These are phyloP conservation scores for Acrocephalus kingi DNA, from an alignment of 2,113 vertebrate genomes.

Conservation along the genomic window DNA sequence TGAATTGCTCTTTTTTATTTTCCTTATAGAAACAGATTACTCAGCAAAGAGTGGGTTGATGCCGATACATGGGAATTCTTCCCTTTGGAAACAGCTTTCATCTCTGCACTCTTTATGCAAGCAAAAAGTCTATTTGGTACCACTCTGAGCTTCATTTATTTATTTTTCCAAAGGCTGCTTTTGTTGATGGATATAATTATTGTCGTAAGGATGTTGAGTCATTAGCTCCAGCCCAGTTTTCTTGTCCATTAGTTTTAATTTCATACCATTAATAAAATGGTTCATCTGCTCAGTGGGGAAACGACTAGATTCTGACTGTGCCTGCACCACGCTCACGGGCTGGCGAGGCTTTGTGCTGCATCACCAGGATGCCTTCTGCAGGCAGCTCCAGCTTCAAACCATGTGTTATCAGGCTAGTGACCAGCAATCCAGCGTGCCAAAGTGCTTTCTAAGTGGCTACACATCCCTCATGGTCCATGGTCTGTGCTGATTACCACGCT, in stretches of 20 bases:
- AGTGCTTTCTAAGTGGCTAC: background rate
- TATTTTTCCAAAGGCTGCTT: background rate
- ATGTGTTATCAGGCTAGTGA: background rate
- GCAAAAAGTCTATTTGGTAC: background rate
- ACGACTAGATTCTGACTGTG: background rate
- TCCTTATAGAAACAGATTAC: constrained; percentile 7
- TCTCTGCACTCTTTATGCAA: background rate
- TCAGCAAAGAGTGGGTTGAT: constrained; percentile 34
- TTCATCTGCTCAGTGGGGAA: background rate
- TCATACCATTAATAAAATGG: constrained; percentile 11
- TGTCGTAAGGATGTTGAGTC: background rate
- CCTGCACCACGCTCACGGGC: accelerated
- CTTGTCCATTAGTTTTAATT: constrained; percentile 35
- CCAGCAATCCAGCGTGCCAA: background rate
- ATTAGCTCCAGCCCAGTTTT: background rate
- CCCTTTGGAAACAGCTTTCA: background rate
- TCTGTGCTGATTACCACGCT: background rate
- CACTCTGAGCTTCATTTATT: background rate
- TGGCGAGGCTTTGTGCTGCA: background rate
- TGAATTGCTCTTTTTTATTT: background rate
- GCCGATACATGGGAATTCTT: constrained; percentile 32
- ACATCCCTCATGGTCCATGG: background rate
- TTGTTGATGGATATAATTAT: background rate
- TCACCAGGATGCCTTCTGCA: background rate
- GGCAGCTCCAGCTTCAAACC: background rate